A percentile compares a stretch with the other conserved stretches of the same genome.
These are phyloP conservation scores for Salvelinus sp. DNA, from an alignment of 2,113 vertebrate species.

Conservation along the genomic window DNA sequence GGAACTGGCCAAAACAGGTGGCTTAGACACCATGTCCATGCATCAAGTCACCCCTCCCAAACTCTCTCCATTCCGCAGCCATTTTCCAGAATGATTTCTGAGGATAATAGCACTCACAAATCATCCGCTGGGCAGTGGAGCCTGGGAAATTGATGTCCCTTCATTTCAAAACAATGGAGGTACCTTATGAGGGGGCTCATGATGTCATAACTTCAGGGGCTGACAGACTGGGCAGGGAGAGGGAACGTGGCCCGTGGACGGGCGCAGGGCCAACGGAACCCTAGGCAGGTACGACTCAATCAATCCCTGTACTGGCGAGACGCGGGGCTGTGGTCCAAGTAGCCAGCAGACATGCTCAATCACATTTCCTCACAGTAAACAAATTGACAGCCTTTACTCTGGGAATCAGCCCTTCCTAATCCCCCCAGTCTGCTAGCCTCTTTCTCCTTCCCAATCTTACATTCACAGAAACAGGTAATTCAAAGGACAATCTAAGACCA, in stretches of 20 bases:
- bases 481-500: background rate
- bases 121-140: constrained; percentile 63
- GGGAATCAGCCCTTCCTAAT: constrained; percentile 26
- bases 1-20: constrained; percentile 23
- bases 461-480: background rate
- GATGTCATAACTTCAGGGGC: constrained; percentile 70
- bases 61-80: constrained; percentile 50
- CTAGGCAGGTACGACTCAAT: constrained; percentile 57
- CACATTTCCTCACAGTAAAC: constrained; percentile 12
- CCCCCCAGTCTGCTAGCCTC: constrained; percentile 12
- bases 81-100: constrained; percentile 65
- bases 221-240: constrained; percentile 58
- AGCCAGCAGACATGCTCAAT: constrained; percentile 47
- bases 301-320: constrained; percentile 43
- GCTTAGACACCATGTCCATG: constrained; percentile 32
- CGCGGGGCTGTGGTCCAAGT: constrained; percentile 26
- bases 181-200: constrained; percentile 69
- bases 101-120: constrained; percentile 74
- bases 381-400: constrained; percentile 32
- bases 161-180: constrained; percentile 76
- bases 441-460: background rate
- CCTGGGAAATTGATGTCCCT: constrained; percentile 70
- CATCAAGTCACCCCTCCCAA: constrained; percentile 1
- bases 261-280: constrained; percentile 35
- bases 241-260: constrained; percentile 35